Percentiles rank a stretch among this genome's conserved stretches.
phyloP scores from a whole-genome alignment of 2,113 vertebrate genomes.

The Phycodurus eques region DNA sequence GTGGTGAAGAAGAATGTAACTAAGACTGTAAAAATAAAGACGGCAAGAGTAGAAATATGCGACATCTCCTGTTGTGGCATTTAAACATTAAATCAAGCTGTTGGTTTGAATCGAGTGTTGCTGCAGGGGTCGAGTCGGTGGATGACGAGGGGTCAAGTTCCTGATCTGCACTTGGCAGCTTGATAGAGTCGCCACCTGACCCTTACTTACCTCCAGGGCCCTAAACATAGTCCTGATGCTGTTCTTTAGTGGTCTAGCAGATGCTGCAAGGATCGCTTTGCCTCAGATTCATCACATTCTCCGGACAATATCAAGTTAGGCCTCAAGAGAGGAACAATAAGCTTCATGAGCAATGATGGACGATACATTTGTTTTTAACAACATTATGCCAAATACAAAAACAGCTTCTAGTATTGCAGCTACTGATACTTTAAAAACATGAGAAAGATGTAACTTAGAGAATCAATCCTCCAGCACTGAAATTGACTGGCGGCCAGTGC shows the following conservation, averaged over 20 bases:
- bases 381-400: not conserved
- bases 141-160: slow-evolving; percentile 60
- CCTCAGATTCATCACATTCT: slow-evolving; percentile 64
- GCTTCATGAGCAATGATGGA: slow-evolving; percentile 30
- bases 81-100: not conserved
- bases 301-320: slow-evolving; percentile 63
- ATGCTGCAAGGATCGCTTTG: slow-evolving; percentile 76
- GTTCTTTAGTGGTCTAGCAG: slow-evolving; percentile 75
- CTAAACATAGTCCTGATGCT: slow-evolving; percentile 82
- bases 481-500: too few species aligned
- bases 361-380: slow-evolving; percentile 13
- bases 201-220: slow-evolving; percentile 50
- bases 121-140: slow-evolving; percentile 16
- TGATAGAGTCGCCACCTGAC: slow-evolving; percentile 45
- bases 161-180: slow-evolving; percentile 50
- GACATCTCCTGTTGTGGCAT: not conserved
- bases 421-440: not conserved
- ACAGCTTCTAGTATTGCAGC: not conserved
- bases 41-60: not conserved
- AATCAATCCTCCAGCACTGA: too few species aligned
- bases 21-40: not conserved
- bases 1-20: not conserved
- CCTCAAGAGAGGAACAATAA: slow-evolving; percentile 41
- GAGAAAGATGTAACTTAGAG: not conserved
- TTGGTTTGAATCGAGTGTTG: slow-evolving; percentile 2